Base-by-base conservation (phyloP, 2,888 invertebrate genomes). In the Trilocha varians region DNA sequence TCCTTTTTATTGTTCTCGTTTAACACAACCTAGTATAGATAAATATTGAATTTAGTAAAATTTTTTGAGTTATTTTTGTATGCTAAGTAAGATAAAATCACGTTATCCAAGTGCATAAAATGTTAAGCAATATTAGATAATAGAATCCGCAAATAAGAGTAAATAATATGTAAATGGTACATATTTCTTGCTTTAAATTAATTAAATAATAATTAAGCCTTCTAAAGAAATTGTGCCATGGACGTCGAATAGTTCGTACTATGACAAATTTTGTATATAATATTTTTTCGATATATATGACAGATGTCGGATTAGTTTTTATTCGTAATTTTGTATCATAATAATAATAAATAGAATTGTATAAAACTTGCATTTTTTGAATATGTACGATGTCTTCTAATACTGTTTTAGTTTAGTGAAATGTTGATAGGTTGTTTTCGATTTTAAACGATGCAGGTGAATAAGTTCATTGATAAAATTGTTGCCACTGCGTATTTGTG, bases 201-300 rank as follows among this genome's bases (percentile, higher is more conserved):
- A 25, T 25, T 25, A 3, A 25, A 25, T 25, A 63, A 68, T 69
- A 62, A 53, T 50, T 43, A 50, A 62, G 54, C 72, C 69, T 78
- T 77, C 66, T 70, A 65, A 72, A 73, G 74, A 70, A 77, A 78
- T 76, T 65, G 79, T 83, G 83, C 82, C 83, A 84, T 83, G 63
- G 50, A 49, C 68, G 70, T 57, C 49, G 46, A 48, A 46, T 67
- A 66, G 60, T 69, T 62, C 55, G 57, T 63, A 59, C 46, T 70
- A 67, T 70, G 63, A 72, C 61, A 71, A 73, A 70, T 59, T 67
- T 3, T 84, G 80, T 83, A 82, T 59, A 82, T 79, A 77, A 55
- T 68, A 69, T 74, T 74, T 72, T 69, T 70, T 67, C 65, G 59
- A 69, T 66, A 67, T 62, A 66, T 74, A 62, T 70, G 65, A 57